Percentiles rank a stretch among this genome's conserved stretches.
These are phyloP conservation scores for Acanthosepion pharaonis DNA, from an alignment of 2,888 invertebrate species.

Conservation along the genomic window DNA sequence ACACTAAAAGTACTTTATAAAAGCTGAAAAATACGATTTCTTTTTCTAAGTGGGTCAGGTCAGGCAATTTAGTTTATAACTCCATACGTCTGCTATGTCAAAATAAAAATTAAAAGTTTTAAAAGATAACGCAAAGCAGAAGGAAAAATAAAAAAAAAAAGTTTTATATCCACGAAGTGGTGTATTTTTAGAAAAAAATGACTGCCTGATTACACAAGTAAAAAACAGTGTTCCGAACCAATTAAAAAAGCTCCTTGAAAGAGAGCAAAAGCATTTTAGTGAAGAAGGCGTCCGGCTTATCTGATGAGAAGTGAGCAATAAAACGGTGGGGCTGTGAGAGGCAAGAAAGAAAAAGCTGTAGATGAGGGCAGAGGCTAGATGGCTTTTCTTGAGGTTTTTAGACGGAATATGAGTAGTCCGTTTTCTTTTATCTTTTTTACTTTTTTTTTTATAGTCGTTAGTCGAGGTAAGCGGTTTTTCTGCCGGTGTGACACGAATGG, in stretches of 20 bases:
- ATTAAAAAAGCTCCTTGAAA: background rate
- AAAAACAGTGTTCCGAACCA: background rate
- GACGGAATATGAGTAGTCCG: background rate
- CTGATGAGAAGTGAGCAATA: background rate
- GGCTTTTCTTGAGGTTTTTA: background rate
- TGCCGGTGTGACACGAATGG: background rate
- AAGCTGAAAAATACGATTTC: background rate
- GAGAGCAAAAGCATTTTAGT: background rate
- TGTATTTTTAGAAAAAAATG: background rate
- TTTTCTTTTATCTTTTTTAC: background rate
- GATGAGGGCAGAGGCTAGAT: background rate
- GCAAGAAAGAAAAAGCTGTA: too few species aligned
- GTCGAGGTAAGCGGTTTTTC: background rate
- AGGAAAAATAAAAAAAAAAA: background rate
- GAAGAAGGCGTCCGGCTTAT: slow-evolving; percentile 7
- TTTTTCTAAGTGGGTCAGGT: background rate
- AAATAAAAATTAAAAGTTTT: background rate
- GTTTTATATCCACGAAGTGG: background rate
- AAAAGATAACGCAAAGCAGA: background rate
- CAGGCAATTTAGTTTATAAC: background rate
- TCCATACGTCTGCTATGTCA: background rate
- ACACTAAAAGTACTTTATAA: too few species aligned
- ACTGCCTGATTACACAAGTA: background rate
- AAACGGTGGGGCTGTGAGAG: background rate
- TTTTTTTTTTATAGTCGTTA: background rate